Percentiles rank a stretch among this genome's conserved stretches.
Conservation (phyloP, 1,140 invertebrate genomes). For the Brachionus plicatilis region DNA sequence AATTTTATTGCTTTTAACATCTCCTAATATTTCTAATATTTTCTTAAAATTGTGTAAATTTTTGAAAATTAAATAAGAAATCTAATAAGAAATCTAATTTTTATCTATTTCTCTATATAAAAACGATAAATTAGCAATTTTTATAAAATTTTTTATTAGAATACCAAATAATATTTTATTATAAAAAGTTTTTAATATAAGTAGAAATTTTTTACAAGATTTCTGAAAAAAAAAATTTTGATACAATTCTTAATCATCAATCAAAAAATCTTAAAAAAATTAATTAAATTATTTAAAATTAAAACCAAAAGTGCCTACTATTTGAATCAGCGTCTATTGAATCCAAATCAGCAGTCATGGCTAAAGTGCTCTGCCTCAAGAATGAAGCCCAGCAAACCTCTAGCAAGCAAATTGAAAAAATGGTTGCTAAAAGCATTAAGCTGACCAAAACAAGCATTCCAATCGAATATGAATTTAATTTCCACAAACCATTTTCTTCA, state of each 20-base stretch:
- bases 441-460: neutral
- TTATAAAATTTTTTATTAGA: too few relatives aligned
- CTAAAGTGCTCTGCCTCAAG: neutral
- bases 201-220: too few relatives aligned
- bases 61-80: too few relatives aligned
- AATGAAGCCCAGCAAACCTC: slow-evolving; percentile 18
- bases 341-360: neutral
- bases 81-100: too few relatives aligned
- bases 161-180: too few relatives aligned
- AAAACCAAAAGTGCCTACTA: neutral
- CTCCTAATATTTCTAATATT: too few relatives aligned
- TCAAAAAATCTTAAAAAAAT: slow-evolving; percentile 13
- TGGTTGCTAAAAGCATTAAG: neutral
- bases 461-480: neutral
- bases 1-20: too few relatives aligned
- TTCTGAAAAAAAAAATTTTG: neutral
- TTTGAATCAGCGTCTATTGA: slow-evolving; percentile 13
- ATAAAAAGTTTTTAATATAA: too few relatives aligned
- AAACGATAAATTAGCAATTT: too few relatives aligned
- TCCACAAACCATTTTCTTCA: neutral
- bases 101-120: too few relatives aligned
- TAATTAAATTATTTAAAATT: neutral
- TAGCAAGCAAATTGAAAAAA: neutral
- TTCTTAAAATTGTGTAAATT: too few relatives aligned
- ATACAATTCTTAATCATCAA: neutral